These are phyloP conservation scores for Tamandua tetradactyla DNA, from an alignment of 2,797 vertebrate species.

Conservation along the genomic window DNA sequence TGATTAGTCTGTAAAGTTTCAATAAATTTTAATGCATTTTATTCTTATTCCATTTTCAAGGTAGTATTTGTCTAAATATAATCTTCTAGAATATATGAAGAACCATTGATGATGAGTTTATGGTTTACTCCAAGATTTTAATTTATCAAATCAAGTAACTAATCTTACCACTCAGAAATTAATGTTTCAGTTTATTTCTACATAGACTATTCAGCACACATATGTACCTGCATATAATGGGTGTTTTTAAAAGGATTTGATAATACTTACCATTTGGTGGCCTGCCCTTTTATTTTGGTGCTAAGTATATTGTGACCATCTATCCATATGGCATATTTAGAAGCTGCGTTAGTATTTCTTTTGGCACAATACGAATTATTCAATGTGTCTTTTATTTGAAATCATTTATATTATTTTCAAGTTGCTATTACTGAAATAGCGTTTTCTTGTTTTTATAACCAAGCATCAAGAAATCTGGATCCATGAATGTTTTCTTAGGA, in stretches of 20 bases:
- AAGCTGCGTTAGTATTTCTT: background rate
- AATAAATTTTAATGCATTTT: background rate
- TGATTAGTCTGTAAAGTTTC: background rate
- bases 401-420: conserved; percentile 17
- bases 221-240: background rate
- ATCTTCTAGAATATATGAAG: background rate
- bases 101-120: background rate
- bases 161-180: background rate
- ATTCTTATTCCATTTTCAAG: background rate
- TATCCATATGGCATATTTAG: background rate
- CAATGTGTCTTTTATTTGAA: background rate
- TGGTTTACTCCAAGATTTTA: background rate
- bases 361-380: background rate
- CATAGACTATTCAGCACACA: background rate
- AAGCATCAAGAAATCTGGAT: background rate
- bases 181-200: background rate
- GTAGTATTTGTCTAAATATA: background rate
- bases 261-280: background rate
- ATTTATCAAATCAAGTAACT: background rate
- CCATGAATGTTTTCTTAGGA: background rate
- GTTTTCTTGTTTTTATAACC: background rate
- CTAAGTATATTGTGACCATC: background rate
- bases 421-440: background rate
- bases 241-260: background rate
- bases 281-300: background rate